Evolutionary conservation across 2,888 invertebrate species (phyloP).

Genomic region (Cheilosia grossa): DNA sequence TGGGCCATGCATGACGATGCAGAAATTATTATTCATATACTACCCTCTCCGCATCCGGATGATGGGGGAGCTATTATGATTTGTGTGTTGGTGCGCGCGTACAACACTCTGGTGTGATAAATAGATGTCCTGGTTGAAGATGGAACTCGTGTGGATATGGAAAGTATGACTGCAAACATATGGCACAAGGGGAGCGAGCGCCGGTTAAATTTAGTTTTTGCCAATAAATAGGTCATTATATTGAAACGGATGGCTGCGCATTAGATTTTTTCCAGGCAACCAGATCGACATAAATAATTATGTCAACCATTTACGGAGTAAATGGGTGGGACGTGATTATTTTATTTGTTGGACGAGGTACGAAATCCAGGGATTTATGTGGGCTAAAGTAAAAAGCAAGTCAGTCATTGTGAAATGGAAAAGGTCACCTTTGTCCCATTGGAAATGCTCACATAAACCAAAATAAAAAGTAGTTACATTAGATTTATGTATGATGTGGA

Average conservation of each 20-base stretch:
- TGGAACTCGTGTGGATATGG: background rate
- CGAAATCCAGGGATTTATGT: background rate
- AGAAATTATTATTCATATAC: conserved; percentile 54
- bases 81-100: conserved; percentile 30
- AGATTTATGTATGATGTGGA: too few species aligned
- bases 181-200: conserved; percentile 5
- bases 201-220: conserved; percentile 28
- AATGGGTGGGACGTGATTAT: background rate
- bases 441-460: too few species aligned
- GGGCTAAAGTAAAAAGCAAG: background rate
- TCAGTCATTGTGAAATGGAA: too few species aligned
- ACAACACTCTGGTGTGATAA: conserved; percentile 17
- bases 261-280: conserved; percentile 24
- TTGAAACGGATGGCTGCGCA: conserved; percentile 34
- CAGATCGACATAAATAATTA: conserved; percentile 32
- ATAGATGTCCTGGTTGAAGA: conserved; percentile 46
- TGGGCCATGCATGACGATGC: conserved; percentile 40
- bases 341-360: background rate
- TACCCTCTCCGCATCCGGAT: conserved; percentile 22
- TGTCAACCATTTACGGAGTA: conserved; percentile 13
- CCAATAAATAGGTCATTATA: conserved; percentile 40
- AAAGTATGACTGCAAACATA: conserved; percentile 13
- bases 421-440: too few species aligned
- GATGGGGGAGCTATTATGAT: conserved; percentile 14
- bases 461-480: too few species aligned